phyloP scores from a whole-genome alignment of 2,113 vertebrate species.

The Salvelinus sp. region DNA sequence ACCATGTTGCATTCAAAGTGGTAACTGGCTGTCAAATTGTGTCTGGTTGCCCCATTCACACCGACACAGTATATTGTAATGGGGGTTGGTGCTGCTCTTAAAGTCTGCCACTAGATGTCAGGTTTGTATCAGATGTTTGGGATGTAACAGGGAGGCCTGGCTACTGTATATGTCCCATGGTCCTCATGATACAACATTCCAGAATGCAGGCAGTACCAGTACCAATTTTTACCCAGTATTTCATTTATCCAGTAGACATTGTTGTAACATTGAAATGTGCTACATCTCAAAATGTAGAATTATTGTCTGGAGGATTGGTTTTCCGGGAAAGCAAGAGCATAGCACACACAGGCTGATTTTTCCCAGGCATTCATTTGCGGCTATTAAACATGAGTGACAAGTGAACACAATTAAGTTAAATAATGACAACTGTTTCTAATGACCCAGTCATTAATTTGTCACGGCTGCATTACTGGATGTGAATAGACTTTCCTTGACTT shows the following conservation, averaged over 20 bases:
- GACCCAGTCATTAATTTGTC: background rate
- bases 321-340: no score
- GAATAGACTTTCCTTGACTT: background rate
- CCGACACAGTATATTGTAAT: no score
- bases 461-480: background rate
- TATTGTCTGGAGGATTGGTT: no score
- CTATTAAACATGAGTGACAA: background rate
- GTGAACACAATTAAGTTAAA: background rate
- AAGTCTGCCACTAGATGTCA: conserved; percentile 1
- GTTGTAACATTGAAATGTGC: no score
- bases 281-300: no score
- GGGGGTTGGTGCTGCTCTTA: background rate
- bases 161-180: background rate
- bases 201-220: background rate
- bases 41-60: no score
- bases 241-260: background rate
- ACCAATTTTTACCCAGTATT: background rate
- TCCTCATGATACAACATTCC: background rate
- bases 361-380: background rate
- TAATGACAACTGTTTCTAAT: background rate
- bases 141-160: background rate
- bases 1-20: no score
- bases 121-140: background rate
- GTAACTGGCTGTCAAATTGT: background rate
- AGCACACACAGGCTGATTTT: background rate